phyloP scores from a whole-genome alignment of 2,888 invertebrate species.

The Zygaena filipendulae region DNA sequence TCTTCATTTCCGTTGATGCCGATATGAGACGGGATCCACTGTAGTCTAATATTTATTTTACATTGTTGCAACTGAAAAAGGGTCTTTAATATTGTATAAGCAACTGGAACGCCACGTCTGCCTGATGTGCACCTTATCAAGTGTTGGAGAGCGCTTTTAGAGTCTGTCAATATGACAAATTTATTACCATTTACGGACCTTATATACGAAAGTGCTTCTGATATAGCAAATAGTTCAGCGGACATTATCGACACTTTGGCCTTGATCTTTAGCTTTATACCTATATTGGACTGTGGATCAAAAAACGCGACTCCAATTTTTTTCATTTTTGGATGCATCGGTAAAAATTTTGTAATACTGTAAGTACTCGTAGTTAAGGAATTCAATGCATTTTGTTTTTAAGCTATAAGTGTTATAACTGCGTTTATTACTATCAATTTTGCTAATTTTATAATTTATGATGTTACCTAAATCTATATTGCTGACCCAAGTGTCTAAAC shows the following conservation, averaged over 20 bases:
- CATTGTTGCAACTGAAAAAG: neutral
- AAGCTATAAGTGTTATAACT: no score
- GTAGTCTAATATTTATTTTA: slow-evolving; percentile 1
- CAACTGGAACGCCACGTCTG: neutral
- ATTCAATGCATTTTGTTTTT: no score
- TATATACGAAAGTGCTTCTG: slow-evolving; percentile 7
- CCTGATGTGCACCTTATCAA: neutral
- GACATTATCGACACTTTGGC: slow-evolving; percentile 11
- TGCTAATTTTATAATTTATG: no score
- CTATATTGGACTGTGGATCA: slow-evolving; percentile 3
- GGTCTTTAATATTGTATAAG: neutral
- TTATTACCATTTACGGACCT: neutral
- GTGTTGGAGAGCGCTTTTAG: slow-evolving; percentile 7
- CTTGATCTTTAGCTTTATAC: slow-evolving; percentile 4
- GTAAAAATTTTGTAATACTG: slow-evolving; percentile 9
- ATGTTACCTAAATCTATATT: slow-evolving; percentile 4
- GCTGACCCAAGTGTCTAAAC: slow-evolving; percentile 4
- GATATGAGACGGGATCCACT: slow-evolving; percentile 8
- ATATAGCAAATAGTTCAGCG: slow-evolving; percentile 11
- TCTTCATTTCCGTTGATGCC: no score
- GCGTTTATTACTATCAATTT: no score
- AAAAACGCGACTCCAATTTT: slow-evolving; percentile 7
- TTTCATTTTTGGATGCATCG: slow-evolving; percentile 10
- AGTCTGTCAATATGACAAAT: slow-evolving; percentile 10
- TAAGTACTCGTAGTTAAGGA: no score